Evolutionary conservation across 23 tunicate species (phyloP).

Genomic region (Botrylloides violaceus): DNA sequence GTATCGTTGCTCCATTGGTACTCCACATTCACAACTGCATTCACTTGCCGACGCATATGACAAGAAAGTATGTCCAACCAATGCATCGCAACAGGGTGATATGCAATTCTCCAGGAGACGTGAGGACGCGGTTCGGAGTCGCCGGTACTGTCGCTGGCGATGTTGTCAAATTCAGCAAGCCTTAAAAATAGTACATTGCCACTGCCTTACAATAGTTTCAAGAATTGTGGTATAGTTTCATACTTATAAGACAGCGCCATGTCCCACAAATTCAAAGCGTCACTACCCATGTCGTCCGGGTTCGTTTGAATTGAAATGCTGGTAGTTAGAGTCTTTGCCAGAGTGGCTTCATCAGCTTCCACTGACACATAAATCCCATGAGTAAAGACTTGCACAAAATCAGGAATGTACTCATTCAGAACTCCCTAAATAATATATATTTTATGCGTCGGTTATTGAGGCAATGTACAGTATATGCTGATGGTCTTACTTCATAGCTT

Average conservation of each 20-base stretch:
- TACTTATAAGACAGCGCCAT: conserved; percentile 24
- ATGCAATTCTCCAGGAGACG: conserved; percentile 4
- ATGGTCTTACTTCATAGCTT: conserved; percentile 10
- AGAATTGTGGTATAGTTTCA: background rate
- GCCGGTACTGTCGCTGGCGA: background rate
- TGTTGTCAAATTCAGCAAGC: conserved; percentile 13
- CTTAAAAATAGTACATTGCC: background rate
- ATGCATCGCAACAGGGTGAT: conserved; percentile 24
- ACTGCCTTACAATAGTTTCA: no score
- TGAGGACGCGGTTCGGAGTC: background rate
- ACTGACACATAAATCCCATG: conserved; percentile 2
- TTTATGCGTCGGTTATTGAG: background rate
- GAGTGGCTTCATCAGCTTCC: background rate
- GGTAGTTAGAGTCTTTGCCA: background rate
- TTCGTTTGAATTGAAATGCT: background rate
- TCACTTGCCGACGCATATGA: conserved; percentile 16
- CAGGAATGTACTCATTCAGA: conserved; percentile 5
- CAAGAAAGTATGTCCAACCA: conserved; percentile 19
- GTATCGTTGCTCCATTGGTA: background rate
- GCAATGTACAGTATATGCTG: background rate
- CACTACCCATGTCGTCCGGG: background rate
- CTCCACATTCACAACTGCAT: background rate
- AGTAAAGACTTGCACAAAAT: conserved; percentile 2
- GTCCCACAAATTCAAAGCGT: conserved; percentile 7
- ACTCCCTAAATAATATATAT: conserved; percentile 2